These are phyloP conservation scores for Temnopleurus reevesii DNA, from an alignment of 53 echinoderm and acorn worm genomes.

Conservation along the genomic window DNA sequence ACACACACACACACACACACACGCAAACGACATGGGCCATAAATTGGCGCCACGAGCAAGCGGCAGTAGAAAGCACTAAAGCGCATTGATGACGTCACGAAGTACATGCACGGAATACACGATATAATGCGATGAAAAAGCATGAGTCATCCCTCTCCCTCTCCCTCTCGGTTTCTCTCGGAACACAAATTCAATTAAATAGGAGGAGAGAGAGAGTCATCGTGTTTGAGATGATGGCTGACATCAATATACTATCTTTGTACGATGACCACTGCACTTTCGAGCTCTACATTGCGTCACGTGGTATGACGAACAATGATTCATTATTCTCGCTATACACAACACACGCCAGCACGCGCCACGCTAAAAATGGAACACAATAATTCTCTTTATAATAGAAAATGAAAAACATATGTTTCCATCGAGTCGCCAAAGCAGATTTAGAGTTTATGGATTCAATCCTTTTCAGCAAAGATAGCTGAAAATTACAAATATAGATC, in stretches of 20 bases:
- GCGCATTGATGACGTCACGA: not conserved
- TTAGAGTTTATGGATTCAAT: too few relatives aligned
- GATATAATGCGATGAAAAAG: not conserved
- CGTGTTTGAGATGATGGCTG: not conserved
- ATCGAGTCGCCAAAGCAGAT: too few relatives aligned
- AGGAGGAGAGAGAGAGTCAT: not conserved
- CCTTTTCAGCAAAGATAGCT: too few relatives aligned
- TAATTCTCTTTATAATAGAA: too few relatives aligned
- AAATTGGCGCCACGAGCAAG: constrained; percentile 1
- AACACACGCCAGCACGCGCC: not conserved
- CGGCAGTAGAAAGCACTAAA: constrained; percentile 2
- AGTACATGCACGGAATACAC: too few relatives aligned
- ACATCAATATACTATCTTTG: not conserved
- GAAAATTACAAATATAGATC: too few relatives aligned
- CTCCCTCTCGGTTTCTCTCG: not conserved
- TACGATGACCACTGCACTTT: constrained; percentile 18
- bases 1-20: constrained; percentile 9
- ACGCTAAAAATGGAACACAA: not conserved
- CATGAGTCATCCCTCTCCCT: constrained; percentile 3
- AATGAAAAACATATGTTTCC: too few relatives aligned
- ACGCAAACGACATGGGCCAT: not conserved
- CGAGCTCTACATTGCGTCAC: not conserved
- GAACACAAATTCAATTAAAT: too few relatives aligned
- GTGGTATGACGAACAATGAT: not conserved
- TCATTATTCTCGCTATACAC: not conserved